These are phyloP conservation scores for Atherix ibis DNA, from an alignment of 2,888 invertebrate species.

Conservation along the genomic window DNA sequence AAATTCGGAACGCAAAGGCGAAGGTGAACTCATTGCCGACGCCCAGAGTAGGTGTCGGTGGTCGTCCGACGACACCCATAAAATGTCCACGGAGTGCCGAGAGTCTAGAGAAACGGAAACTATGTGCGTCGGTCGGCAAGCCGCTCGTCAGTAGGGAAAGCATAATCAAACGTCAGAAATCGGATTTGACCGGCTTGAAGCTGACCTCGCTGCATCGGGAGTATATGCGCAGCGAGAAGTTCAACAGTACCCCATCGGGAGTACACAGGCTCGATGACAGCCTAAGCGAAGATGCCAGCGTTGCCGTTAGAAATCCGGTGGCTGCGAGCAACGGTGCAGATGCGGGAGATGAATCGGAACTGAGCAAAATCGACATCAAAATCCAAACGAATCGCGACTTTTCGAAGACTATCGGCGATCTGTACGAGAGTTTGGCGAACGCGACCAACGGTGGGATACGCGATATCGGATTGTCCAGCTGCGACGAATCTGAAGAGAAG, in stretches of 20 bases:
- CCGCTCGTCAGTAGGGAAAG: slow-evolving; percentile 16
- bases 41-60: neutral
- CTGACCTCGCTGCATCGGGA: slow-evolving; percentile 32
- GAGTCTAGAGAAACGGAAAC: neutral
- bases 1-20: slow-evolving; percentile 28
- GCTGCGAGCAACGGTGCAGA: neutral
- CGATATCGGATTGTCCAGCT: slow-evolving; percentile 22
- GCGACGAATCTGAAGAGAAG: slow-evolving; percentile 40
- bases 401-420: slow-evolving; percentile 30
- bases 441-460: slow-evolving; percentile 13
- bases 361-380: slow-evolving; percentile 31
- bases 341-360: slow-evolving; percentile 12
- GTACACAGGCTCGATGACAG: too few relatives aligned
- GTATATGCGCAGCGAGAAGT: slow-evolving; percentile 30
- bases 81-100: too few relatives aligned
- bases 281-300: too few relatives aligned
- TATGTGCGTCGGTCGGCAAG: slow-evolving; percentile 4
- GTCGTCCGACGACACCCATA: slow-evolving; percentile 2
- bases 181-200: slow-evolving; percentile 44
- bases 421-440: slow-evolving; percentile 25
- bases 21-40: slow-evolving; percentile 26
- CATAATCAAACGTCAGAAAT: slow-evolving; percentile 38
- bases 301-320: too few relatives aligned
- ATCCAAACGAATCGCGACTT: slow-evolving; percentile 32
- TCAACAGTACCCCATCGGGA: slow-evolving; percentile 15